Evolutionary conservation across 1,140 invertebrate species (phyloP), one percentile per base, ranked within the genome.

Genomic region (Drosophila simulans): DNA sequence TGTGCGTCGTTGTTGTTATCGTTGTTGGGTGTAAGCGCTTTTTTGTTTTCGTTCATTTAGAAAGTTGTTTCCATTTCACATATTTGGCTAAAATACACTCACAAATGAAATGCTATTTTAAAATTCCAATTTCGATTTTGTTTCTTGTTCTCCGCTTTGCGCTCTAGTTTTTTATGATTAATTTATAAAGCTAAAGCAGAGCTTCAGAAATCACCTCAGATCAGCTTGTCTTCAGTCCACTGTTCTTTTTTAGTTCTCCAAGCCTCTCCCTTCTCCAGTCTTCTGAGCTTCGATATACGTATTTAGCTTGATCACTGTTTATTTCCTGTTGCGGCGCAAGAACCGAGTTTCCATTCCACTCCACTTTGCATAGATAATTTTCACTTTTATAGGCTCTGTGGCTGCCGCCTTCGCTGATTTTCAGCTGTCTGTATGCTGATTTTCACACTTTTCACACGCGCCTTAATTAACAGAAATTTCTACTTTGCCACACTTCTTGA

Each of bases 11-110:
- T 20, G 25, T 63, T 49, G 42, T 77, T 73, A 48, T 73, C 73
- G 68, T 79, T 62, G 70, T 56, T 45, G 42, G 11, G 40, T 15
- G 15, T 42, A 42, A 42, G 58, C 42, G 63, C 55, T 43, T 68
- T 49, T 31, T 17, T 46, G 7, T 25, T 76, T 80, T 49, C 70
- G 78, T 71, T 57, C 83, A 77, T 88, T 88, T 88, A 86, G 83
- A 86, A 86, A 86, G 83, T 88, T 88, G 59, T 88, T 89, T 88
- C 84, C 83, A 88, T 88, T 88, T 88, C 83, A 88, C 83, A 89
- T 89, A 88, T 88, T 86, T 88, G 84, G 83, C 84, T 86, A 73
- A 88, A 84, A 77, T 35, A 37, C 46, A 46, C 48, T 53, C 46
- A 65, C 37, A 78, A 58, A 79, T 62, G 69, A 65, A 82, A 71